These are phyloP conservation scores for Panthera leo DNA, from an alignment of 2,113 vertebrate genomes.

Conservation along the genomic window DNA sequence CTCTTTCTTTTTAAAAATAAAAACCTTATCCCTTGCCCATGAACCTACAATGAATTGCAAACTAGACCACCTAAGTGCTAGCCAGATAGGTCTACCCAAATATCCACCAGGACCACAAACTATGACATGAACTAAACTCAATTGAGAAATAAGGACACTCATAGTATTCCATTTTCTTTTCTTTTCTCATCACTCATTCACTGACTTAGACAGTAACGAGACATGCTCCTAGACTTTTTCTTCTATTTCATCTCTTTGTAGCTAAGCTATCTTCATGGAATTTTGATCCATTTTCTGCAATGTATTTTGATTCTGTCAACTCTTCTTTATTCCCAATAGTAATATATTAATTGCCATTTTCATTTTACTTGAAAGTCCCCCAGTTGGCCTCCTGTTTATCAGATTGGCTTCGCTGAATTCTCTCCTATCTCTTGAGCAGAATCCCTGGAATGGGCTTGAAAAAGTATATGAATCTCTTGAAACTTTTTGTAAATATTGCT, in stretches of 20 bases:
- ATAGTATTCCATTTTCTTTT: rapidly evolving
- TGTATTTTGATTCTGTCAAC: neutral
- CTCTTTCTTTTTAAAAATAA: neutral
- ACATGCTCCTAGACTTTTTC: neutral
- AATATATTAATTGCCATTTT: neutral
- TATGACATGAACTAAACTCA: neutral
- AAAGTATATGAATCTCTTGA: neutral
- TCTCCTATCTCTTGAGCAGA: neutral
- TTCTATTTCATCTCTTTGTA: neutral
- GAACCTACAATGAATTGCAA: neutral
- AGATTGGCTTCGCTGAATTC: neutral
- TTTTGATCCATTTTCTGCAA: neutral
- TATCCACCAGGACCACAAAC: neutral
- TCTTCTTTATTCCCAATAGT: neutral
- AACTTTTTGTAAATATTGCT: neutral
- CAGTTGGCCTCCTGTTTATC: rapidly evolving
- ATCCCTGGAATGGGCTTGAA: neutral
- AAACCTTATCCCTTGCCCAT: neutral
- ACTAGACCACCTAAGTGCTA: neutral
- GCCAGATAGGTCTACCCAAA: neutral
- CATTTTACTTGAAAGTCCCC: neutral
- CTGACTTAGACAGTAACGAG: neutral
- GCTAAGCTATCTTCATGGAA: neutral
- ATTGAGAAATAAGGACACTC: too few species aligned
- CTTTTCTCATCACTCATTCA: neutral